Conservation (phyloP, 1,140 invertebrate species). For the Hypsibius dujardini region DNA sequence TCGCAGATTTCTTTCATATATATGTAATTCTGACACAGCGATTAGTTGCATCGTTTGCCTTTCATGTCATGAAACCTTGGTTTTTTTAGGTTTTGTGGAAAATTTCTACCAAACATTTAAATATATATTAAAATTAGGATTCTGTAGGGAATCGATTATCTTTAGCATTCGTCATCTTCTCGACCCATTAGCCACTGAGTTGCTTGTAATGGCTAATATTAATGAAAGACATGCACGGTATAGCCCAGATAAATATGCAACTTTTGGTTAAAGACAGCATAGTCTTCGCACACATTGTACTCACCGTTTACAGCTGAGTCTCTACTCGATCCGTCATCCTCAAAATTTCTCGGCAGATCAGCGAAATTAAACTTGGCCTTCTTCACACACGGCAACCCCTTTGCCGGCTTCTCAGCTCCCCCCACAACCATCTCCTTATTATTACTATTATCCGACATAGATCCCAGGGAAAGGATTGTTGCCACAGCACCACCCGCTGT, state of each 20-base stretch:
- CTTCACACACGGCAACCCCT: background rate
- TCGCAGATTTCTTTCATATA: too few relatives aligned
- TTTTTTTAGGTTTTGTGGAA: too few relatives aligned
- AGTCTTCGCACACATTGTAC: background rate
- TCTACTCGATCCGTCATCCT: background rate
- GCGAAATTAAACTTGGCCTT: background rate
- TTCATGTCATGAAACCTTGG: too few relatives aligned
- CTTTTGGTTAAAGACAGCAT: background rate
- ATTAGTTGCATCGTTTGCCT: too few relatives aligned
- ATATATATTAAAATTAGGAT: too few relatives aligned
- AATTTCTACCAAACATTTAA: too few relatives aligned
- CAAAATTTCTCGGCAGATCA: slow-evolving; percentile 1
- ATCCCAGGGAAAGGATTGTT: background rate
- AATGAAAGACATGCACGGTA: background rate
- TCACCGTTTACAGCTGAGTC: background rate
- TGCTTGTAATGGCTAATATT: background rate
- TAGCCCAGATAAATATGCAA: too few relatives aligned
- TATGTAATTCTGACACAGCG: too few relatives aligned
- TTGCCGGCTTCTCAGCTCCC: background rate
- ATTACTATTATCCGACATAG: background rate
- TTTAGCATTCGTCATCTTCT: background rate
- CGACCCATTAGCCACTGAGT: background rate
- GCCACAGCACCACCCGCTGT: background rate
- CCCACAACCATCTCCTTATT: background rate
- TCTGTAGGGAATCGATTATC: too few relatives aligned